These are phyloP conservation scores for Coenobita brevimanus DNA, from an alignment of 1,140 invertebrate genomes.

Conservation along the genomic window DNA sequence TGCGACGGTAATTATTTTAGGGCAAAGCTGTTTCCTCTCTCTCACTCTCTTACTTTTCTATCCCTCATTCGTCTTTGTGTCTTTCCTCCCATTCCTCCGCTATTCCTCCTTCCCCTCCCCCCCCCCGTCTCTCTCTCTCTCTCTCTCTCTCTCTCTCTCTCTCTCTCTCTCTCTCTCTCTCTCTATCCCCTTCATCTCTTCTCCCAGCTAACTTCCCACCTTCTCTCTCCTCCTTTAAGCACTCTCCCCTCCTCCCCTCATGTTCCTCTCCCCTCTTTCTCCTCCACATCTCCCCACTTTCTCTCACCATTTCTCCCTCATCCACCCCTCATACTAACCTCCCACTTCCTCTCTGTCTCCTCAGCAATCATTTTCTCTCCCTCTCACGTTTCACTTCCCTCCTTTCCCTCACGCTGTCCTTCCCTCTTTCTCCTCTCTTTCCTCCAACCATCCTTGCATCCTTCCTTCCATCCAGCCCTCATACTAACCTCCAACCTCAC, in stretches of 20 bases:
- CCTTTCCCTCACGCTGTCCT: neutral
- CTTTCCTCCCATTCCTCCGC: neutral
- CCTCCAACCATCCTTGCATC: neutral
- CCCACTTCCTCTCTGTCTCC: no score
- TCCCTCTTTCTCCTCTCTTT: conserved; percentile 10
- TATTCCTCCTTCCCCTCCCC: neutral
- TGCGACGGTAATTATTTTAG: no score
- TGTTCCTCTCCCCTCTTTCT: no score
- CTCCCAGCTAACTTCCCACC: neutral
- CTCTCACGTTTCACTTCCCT: neutral
- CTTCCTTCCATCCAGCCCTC: neutral
- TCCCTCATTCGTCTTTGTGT: neutral
- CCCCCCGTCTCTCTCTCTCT: neutral
- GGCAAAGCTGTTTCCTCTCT: no score
- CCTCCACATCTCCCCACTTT: no score
- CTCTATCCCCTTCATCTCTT: neutral
- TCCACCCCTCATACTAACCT: no score
- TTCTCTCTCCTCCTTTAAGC: no score
- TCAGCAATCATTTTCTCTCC: neutral
- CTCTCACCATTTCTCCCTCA: no score
- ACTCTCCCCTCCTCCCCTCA: no score
- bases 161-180: neutral
- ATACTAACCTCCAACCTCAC: neutral
- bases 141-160: neutral
- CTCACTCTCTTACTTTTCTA: neutral